Evolutionary conservation across 2,888 invertebrate species (phyloP), one percentile per base, ranked within the genome.

Genomic region (Drosophila quinaria): DNA sequence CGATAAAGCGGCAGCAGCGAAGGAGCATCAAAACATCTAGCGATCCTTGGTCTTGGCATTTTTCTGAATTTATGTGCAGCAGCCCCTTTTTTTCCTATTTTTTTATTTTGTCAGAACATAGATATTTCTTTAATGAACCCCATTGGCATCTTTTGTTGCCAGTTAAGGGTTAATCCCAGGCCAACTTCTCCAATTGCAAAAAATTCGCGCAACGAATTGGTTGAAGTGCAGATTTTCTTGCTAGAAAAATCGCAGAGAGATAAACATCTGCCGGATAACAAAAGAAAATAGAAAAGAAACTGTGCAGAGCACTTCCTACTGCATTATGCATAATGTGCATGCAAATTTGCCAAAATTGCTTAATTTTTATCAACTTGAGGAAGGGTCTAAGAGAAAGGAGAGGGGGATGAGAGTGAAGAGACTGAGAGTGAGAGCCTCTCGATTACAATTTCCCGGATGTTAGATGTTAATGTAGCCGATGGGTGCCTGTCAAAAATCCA

Each of bases 391-490:
- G 22, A 25, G 15, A 19, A 22, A 37, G 49, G 54, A 50, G 33
- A 49, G 47, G 37, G 50, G 46, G 33, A 44, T 44, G 37, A 50
- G 37, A 62, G 31, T 42, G 63, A 55, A 35, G 13, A 15, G 10
- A 15, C 15, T 15, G 39, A 49, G 44, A 33, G 50, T 56, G 37
- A 15, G 47, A 52, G 56, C 63, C 64, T 80, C 89, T 80, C 66
- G 73, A 80, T 85, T 86, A 78, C 84, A 80, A 89, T 88, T 89
- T 89, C 84, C 90, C 81, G 90, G 85, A 89, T 90, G 91, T 90
- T 84, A 75, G 78, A 85, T 70, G 67, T 78, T 74, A 65, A 81
- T 78, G 72, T 74, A 70, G 35, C 49, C 55, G 49, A 58, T 78
- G 69, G 66, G 72, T 61, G 74, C 80, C 78, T 83, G 86, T 87